A percentile compares a stretch with the other conserved stretches of the same genome.
Conservation (phyloP, 2,888 invertebrate species). For the Pyrochroa serraticornis region DNA sequence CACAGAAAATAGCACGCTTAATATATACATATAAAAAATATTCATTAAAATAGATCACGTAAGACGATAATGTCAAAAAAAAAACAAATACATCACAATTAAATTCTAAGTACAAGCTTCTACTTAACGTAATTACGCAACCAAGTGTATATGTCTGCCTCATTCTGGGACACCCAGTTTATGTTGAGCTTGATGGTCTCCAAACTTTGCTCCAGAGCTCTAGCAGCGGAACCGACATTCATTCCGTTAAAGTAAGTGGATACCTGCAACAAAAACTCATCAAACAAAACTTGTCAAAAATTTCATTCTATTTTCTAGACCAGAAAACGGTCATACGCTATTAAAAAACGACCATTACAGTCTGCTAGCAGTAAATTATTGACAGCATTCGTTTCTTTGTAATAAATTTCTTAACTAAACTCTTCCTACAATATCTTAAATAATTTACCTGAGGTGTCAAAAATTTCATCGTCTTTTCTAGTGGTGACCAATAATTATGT, state of each 20-base stretch:
- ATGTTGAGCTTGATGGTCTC: constrained; percentile 83
- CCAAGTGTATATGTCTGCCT: constrained; percentile 61
- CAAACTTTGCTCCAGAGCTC: constrained; percentile 73
- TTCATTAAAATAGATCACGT: constrained; percentile 39
- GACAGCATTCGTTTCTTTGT: too few relatives aligned
- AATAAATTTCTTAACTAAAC: too few relatives aligned
- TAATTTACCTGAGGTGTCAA: too few relatives aligned
- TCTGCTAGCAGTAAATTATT: too few relatives aligned
- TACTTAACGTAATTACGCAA: constrained; percentile 51
- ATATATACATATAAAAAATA: constrained; percentile 45
- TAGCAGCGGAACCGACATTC: constrained; percentile 56
- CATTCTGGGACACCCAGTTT: constrained; percentile 74
- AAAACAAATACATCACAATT: constrained; percentile 35
- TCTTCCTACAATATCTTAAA: too few relatives aligned
- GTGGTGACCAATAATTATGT: too few relatives aligned
- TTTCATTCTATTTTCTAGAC: constrained; percentile 1
- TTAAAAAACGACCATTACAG: too few relatives aligned
- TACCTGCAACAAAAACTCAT: constrained; percentile 45
- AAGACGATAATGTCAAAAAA: constrained; percentile 29
- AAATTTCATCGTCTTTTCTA: too few relatives aligned
- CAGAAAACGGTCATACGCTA: too few relatives aligned
- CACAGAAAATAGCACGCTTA: constrained; percentile 41
- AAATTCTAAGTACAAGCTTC: constrained; percentile 28
- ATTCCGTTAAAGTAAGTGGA: constrained; percentile 58
- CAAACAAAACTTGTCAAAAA: constrained; percentile 21